Conservation (phyloP, 2,113 vertebrate species). For the Seriola quinqueradiata region DNA sequence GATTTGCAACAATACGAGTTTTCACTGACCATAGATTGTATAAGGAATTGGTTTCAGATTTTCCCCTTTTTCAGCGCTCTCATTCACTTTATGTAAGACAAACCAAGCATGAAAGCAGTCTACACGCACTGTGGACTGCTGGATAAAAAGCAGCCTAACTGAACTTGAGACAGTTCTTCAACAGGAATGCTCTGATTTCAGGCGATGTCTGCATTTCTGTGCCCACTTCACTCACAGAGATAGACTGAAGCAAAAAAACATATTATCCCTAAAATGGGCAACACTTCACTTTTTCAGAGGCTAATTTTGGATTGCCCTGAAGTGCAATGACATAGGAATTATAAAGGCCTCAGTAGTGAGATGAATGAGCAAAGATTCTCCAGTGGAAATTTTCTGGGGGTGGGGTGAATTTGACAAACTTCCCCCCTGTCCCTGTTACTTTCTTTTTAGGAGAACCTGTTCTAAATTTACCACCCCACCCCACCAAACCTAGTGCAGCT, state of each 20-base stretch:
- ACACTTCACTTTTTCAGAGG: conserved; percentile 31
- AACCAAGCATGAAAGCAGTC: conserved; percentile 34
- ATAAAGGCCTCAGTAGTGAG: conserved; percentile 16
- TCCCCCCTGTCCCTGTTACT: neutral
- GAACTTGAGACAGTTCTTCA: conserved; percentile 22
- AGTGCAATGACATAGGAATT: conserved; percentile 14
- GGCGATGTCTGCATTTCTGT: conserved; percentile 20
- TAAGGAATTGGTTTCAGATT: neutral
- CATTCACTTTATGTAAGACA: conserved; percentile 34
- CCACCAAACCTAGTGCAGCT: conserved; percentile 32
- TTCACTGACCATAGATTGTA: neutral
- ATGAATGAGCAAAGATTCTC: conserved; percentile 22
- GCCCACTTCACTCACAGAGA: conserved; percentile 9
- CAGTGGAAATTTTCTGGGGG: conserved; percentile 9
- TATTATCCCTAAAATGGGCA: conserved; percentile 11
- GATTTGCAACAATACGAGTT: neutral
- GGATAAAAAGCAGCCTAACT: conserved; percentile 30
- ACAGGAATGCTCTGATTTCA: conserved; percentile 26
- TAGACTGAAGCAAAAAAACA: neutral
- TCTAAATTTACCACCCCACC: conserved; percentile 57
- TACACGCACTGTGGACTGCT: conserved; percentile 18
- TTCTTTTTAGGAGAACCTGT: conserved; percentile 18
- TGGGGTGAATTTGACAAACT: conserved; percentile 30
- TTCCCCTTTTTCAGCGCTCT: conserved; percentile 1
- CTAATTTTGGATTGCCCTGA: conserved; percentile 19